Conservation (phyloP, 2,888 invertebrate species). For the Schizaphis graminum region DNA sequence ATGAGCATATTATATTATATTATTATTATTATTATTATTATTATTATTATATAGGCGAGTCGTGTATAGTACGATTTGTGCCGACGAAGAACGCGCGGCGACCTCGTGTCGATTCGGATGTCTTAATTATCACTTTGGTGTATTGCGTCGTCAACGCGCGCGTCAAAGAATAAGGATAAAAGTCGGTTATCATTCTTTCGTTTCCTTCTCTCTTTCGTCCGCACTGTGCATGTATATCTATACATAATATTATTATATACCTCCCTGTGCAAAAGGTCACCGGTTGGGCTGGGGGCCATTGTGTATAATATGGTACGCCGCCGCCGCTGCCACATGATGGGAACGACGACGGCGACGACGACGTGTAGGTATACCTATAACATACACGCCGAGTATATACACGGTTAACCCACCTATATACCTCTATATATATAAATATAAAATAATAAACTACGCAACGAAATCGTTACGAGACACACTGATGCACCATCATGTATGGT, state of each 20-base stretch:
- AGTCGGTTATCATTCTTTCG: slow-evolving; percentile 29
- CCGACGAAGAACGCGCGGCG: slow-evolving; percentile 16
- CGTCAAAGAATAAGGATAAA: slow-evolving; percentile 45
- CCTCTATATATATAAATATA: neutral
- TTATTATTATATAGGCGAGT: slow-evolving; percentile 32
- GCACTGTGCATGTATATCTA: neutral
- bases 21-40: neutral
- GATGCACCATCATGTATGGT: neutral
- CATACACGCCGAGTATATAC: neutral
- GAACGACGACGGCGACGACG: slow-evolving; percentile 18
- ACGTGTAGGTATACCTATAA: neutral
- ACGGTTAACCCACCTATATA: neutral
- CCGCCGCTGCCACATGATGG: slow-evolving; percentile 17
- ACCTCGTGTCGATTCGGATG: slow-evolving; percentile 52
- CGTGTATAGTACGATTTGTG: slow-evolving; percentile 43
- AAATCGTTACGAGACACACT: slow-evolving; percentile 36
- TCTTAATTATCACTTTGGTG: slow-evolving; percentile 63
- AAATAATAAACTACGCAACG: slow-evolving; percentile 42
- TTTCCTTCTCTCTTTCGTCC: neutral
- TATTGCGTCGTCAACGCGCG: slow-evolving; percentile 32
- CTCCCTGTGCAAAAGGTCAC: slow-evolving; percentile 62
- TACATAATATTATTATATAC: neutral
- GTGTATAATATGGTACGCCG: neutral
- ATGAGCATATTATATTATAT: neutral
- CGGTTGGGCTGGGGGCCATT: slow-evolving; percentile 31